Evolutionary conservation across 1,140 invertebrate species (phyloP), one percentile per base, ranked within the genome.

Genomic region (Camponotus floridanus): DNA sequence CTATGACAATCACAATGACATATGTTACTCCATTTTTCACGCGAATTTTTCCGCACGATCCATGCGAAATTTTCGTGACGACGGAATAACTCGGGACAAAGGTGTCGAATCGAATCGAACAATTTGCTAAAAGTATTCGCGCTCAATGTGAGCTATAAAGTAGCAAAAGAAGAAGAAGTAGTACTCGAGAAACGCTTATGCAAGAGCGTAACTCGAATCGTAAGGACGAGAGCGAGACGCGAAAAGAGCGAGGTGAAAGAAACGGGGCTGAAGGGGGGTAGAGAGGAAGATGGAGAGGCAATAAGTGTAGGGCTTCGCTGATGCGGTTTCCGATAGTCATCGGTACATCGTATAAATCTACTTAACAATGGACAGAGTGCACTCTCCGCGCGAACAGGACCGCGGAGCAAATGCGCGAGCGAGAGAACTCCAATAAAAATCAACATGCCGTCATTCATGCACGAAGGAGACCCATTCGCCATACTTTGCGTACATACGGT

Each of bases 291-390:
- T 74, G 76, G 73, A 55, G 76, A 61, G 42, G 76, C 45, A 65
- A 84, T 67, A 70, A 78, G 76, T 62, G 86, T 70, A 74, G 79
- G 57, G 45, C 62, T 61, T 59, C 64, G 86, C 55, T 62, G 71
- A 90, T 79, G 86, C 67, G 81, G 67, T 90, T 91, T 83, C 80
- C 87, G 89, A 91, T 91, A 88, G 85, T 91, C 87, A 91, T 91
- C 87, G 87, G 57, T 67, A 86, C 80, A 88, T 91, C 90, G 65
- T 91, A 91, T 89, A 88, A 91, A 91, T 88, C 84, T 91, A 85
- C 79, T 91, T 90, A 90, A 91, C 90, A 91, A 91, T 80, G 79
- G 87, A 51, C 84, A 65, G 80, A 86, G 88, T 85, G 88, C 74
- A 51, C 68, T 90, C 62, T 90, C 87, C 21, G 45, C 71, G 86